Conservation (phyloP, 2,113 vertebrate genomes). For the Indri indri region DNA sequence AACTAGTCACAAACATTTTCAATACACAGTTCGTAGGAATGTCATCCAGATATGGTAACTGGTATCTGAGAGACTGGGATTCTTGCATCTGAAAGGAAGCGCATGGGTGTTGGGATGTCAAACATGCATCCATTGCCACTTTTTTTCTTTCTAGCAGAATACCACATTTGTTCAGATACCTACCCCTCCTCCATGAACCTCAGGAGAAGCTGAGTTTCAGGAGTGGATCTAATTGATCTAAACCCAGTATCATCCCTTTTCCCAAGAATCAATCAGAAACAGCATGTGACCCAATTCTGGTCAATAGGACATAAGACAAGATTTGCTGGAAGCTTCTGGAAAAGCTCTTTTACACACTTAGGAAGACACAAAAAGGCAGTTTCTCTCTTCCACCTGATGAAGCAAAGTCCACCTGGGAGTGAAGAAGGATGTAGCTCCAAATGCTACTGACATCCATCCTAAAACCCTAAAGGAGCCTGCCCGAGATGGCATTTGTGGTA, state of each 20-base stretch:
- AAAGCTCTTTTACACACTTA: not conserved
- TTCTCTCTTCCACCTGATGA: not conserved
- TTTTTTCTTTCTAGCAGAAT: not conserved
- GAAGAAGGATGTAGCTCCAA: not conserved
- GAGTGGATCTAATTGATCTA: not conserved
- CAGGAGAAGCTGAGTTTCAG: not conserved
- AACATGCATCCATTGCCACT: not conserved
- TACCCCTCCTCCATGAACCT: not conserved
- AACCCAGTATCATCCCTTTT: not conserved
- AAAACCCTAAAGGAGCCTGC: not conserved
- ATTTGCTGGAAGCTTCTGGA: not conserved
- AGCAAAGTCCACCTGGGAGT: not conserved
- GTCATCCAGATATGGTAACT: not conserved
- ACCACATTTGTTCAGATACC: not conserved
- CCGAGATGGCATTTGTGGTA: not conserved
- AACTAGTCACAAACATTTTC: not conserved
- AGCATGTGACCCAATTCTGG: not conserved
- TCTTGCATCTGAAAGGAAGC: not conserved
- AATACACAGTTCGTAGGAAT: not conserved
- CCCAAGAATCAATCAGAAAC: not conserved
- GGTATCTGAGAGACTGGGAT: not conserved
- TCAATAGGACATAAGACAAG: not conserved
- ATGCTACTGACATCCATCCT: not conserved
- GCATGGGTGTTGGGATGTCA: accelerated
- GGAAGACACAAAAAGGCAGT: not conserved